Evolutionary conservation across 2,888 invertebrate genomes (phyloP), one percentile per base, ranked within the genome.

Genomic region (Cenopis cana): DNA sequence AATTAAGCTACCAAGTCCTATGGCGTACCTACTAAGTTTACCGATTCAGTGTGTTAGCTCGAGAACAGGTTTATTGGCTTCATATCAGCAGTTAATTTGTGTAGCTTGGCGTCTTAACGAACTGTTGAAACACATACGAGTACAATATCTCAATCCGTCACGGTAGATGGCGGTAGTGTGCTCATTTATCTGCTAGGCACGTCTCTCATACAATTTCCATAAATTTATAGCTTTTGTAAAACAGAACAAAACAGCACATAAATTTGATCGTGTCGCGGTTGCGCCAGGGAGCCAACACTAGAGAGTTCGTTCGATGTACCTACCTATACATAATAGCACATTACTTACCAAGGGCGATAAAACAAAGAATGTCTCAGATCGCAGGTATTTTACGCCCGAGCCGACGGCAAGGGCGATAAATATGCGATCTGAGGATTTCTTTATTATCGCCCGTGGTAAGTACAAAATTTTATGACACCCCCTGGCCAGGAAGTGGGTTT

Each of bases 181-280:
- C 66, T 73, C 73, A 73, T 73, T 69, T 61, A 69, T 50, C 69
- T 29, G 55, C 69, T 60, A 38, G 59, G 66, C 73, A 73, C 73
- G 73, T 73, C 65, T 69, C 73, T 61, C 69, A 69, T 69, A 73
- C 65, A 69, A 73, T 69, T 69, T 73, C 69, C 55, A 64, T 69
- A 59, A 65, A 73, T 73, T 73, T 73, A 73, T 73, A 61, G 73
- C 73, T 64, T 59, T 64, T 68, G 69, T 72, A 72, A 72, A 72
- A 72, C 69, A 69, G 69, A 73, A 73, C 73, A 73, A 73, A 73
- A 73, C 73, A 73, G 69, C 60, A 41, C 60, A 73, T 69, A 72
- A 72, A 72, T 73, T 73, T 55, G 69, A 65, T 72, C 69, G 69
- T 64, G 65, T 64, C 72, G 72, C 61, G 68, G 62, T 72, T 68